phyloP scores from a whole-genome alignment of 2,888 invertebrate species.

The Ormia ochracea region DNA sequence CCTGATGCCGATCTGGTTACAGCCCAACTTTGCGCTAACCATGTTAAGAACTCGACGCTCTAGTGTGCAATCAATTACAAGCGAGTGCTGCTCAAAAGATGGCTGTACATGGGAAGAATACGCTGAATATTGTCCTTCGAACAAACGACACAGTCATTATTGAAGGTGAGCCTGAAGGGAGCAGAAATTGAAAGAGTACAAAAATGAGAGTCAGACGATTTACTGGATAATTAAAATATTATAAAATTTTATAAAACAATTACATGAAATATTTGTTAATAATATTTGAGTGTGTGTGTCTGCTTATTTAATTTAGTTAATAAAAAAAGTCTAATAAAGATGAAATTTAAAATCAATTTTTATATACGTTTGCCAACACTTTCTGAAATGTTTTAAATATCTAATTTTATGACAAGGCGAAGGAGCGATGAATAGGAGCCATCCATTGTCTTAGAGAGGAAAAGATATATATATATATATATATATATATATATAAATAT shows the following conservation, averaged over 20 bases:
- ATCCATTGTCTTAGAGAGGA: no score
- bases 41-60: slow-evolving; percentile 71
- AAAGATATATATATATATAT: no score
- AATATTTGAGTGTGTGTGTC: background rate
- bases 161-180: slow-evolving; percentile 26
- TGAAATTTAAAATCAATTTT: no score
- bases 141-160: slow-evolving; percentile 77
- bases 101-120: slow-evolving; percentile 83
- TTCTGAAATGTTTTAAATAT: no score
- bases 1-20: slow-evolving; percentile 73
- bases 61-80: slow-evolving; percentile 77
- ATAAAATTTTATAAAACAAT: background rate
- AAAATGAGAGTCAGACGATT: background rate
- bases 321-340: no score
- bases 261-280: background rate
- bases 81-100: slow-evolving; percentile 80
- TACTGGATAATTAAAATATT: background rate
- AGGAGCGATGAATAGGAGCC: no score
- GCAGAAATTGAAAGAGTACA: background rate
- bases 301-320: no score
- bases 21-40: slow-evolving; percentile 72
- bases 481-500: no score
- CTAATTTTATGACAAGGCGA: no score
- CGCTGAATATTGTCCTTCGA: slow-evolving; percentile 81
- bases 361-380: no score